A percentile compares a stretch with the other conserved stretches of the same genome.
phyloP scores from a whole-genome alignment of 64 coral and sea anemone genomes.

The Astreopora myriophthalma region DNA sequence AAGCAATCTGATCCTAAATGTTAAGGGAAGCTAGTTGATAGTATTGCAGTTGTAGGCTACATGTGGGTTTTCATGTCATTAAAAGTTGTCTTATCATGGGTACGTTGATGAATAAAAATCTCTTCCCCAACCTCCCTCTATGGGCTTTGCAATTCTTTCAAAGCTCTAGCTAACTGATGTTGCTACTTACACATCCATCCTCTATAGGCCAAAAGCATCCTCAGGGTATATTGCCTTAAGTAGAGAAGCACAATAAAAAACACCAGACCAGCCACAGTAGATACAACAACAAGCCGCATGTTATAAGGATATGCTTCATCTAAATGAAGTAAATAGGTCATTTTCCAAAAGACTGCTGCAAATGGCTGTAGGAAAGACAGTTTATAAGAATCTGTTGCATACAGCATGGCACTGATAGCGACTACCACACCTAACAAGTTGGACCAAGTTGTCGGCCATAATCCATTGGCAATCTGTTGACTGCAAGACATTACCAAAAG shows the following conservation, averaged over 20 bases:
- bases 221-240: slow-evolving; percentile 76
- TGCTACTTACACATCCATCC: slow-evolving; percentile 96
- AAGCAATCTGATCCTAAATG: no score
- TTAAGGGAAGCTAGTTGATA: no score
- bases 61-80: no score
- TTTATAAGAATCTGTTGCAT: slow-evolving; percentile 73
- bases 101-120: no score
- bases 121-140: background rate
- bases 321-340: slow-evolving; percentile 70
- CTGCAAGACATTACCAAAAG: slow-evolving; percentile 34
- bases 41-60: no score
- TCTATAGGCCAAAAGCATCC: slow-evolving; percentile 86
- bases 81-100: no score
- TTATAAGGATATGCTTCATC: slow-evolving; percentile 84
- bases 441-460: slow-evolving; percentile 93
- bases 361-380: slow-evolving; percentile 52
- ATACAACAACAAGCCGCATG: slow-evolving; percentile 62
- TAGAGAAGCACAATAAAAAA: slow-evolving; percentile 91
- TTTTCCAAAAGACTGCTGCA: slow-evolving; percentile 53
- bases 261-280: slow-evolving; percentile 64
- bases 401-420: slow-evolving; percentile 67
- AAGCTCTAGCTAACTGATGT: background rate
- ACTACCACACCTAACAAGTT: slow-evolving; percentile 76
- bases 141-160: background rate
- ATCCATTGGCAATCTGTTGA: slow-evolving; percentile 90